Percentiles rank a stretch among this genome's conserved stretches.
phyloP scores from a whole-genome alignment of 2,888 invertebrate genomes.

The Plebejus argus region DNA sequence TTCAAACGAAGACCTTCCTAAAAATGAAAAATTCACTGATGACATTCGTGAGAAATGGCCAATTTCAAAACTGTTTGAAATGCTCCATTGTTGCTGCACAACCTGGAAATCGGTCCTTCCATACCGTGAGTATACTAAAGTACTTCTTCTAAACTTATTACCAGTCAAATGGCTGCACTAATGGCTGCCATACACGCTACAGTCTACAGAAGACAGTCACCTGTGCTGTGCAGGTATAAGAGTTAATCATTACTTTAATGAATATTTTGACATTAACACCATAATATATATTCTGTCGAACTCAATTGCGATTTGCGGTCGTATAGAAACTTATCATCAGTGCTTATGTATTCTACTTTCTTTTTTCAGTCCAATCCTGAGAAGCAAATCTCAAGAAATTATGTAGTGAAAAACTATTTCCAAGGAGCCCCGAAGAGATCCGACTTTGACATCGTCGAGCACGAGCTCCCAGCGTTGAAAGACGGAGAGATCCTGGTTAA shows the following conservation, averaged over 20 bases:
- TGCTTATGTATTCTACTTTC: neutral
- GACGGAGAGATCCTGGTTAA: constrained; percentile 70
- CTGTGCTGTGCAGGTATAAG: no score
- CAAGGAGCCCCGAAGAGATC: constrained; percentile 78
- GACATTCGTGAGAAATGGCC: neutral
- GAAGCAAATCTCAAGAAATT: constrained; percentile 74
- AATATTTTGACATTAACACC: no score
- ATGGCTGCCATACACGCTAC: no score
- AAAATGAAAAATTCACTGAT: constrained; percentile 5
- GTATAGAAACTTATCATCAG: neutral
- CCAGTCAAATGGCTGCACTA: no score
- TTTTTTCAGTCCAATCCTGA: constrained; percentile 16
- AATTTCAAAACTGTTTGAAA: constrained; percentile 6
- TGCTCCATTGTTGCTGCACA: neutral
- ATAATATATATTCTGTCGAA: no score
- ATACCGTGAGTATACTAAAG: neutral
- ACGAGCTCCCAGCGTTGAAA: constrained; percentile 78
- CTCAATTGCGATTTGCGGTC: no score
- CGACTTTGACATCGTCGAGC: constrained; percentile 81
- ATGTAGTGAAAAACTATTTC: constrained; percentile 78
- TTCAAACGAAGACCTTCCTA: neutral
- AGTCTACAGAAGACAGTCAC: no score
- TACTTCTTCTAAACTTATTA: no score
- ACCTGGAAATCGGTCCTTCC: neutral
- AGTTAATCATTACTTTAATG: no score